Base-by-base conservation (phyloP, 2,797 vertebrate species). In the Craterocephalus amniculus region DNA sequence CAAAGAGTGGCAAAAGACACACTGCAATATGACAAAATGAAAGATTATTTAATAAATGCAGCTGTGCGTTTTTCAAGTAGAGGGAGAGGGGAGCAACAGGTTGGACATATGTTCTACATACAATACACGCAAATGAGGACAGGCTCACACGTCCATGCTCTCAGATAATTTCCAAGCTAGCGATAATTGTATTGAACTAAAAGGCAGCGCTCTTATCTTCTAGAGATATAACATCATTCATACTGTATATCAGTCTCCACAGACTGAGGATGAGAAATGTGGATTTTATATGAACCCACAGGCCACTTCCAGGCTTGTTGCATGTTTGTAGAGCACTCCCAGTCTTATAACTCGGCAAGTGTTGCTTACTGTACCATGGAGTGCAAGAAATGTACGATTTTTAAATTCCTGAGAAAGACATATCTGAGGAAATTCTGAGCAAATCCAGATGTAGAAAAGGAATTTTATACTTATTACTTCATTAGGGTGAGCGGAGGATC, bases 31-130 rank as follows among this genome's bases (percentile, higher is more conserved):
- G 4, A 77, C 61, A 82, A 83, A 88, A 88, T 83, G 81, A 80
- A 84, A 83, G 78, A 79, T 87, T 76, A 90, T 88, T 91, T 65
- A 88, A 92, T 89, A 82, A 83, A 78, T 72, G 60, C 52, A 40
- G 67, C 72, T 63, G 55, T 62, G 36, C 75, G 68, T 69, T 71
- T 59, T 79, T 84, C 48, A 27, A 55, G 56, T 4, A 1, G 35
- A 7, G 43, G 60, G 56, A 68, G 58, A 68, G 72, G 29, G 60
- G 79, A 79, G 63, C 68, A 74, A 66, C 35, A 74, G 75, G 72
- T 74, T 55, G 63, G 79, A 77, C 85, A 63, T 79, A 75, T 62
- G 66, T 70, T 73, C 27, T 27, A 48, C 76, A 32, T 52, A 36
- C 61, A 52, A 3, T 27, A 62, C 60, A 16, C 76, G 67, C 2